phyloP scores from a whole-genome alignment of 1,140 invertebrate species.

The Brevipalpus yothersi region DNA sequence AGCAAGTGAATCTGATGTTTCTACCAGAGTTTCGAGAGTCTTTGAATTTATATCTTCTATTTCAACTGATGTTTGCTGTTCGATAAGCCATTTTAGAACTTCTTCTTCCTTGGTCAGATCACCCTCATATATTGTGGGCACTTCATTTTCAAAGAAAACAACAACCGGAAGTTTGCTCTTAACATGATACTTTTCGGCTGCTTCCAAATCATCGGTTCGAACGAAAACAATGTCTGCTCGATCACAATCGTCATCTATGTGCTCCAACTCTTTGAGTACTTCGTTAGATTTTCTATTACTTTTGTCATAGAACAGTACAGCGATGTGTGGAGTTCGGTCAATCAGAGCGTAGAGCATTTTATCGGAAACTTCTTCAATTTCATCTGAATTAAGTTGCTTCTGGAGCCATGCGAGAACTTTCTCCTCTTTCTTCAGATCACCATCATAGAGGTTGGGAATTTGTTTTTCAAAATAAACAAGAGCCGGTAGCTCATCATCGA shows the following conservation, averaged over 20 bases:
- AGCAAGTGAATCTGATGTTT: constrained; percentile 74
- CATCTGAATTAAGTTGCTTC: constrained; percentile 67
- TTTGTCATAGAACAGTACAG: constrained; percentile 43
- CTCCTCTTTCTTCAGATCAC: constrained; percentile 65
- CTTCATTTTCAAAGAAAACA: constrained; percentile 17
- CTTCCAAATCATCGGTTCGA: constrained; percentile 16
- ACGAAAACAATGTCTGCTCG: constrained; percentile 16
- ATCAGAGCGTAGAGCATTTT: constrained; percentile 75
- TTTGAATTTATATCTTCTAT: constrained; percentile 86
- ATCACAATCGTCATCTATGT: constrained; percentile 17
- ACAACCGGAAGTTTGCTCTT: constrained; percentile 14
- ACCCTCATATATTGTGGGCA: constrained; percentile 20
- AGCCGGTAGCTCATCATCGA: constrained; percentile 15
- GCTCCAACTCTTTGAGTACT: constrained; percentile 56
- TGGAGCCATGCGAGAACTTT: constrained; percentile 80
- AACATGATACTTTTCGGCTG: constrained; percentile 16
- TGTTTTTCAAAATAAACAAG: constrained; percentile 68
- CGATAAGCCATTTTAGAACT: constrained; percentile 63
- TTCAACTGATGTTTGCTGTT: constrained; percentile 67
- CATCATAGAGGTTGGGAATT: constrained; percentile 57
- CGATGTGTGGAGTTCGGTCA: constrained; percentile 59
- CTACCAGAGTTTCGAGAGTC: constrained; percentile 57
- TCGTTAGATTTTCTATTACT: constrained; percentile 39
- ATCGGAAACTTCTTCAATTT: constrained; percentile 83
- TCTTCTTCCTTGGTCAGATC: constrained; percentile 74